Evolutionary conservation across 2,113 vertebrate genomes (phyloP), one percentile per base, ranked within the genome.

Genomic region (Paraplagusia blochii): DNA sequence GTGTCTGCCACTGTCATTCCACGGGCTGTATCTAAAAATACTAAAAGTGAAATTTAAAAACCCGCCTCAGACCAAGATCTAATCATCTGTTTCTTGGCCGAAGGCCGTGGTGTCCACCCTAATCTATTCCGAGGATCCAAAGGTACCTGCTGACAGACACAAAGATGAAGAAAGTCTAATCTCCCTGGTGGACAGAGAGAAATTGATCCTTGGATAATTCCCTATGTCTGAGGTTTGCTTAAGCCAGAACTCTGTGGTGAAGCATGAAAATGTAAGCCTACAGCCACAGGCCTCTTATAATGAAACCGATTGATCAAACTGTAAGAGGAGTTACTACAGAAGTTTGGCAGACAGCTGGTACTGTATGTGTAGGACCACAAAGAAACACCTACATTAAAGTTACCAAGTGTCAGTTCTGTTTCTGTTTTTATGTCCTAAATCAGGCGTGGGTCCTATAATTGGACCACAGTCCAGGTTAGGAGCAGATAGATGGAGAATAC

Each of bases 221-320:
- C 9, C 11, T n/a, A 53, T 63, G 63, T 48, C 4, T 51, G 40
- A 53, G 42, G 16, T 64, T 68, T 59, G 59, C 62, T 68, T 60
- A 60, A 51, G 69, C 43, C 11, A 13, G n/a, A 63, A 40, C 63
- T 50, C 35, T 55, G 18, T 36, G 36, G 13, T 9, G 34, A 9
- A 8, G 52, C 55, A 51, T 34, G 38, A 44, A 59, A 62, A 59
- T 52, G 11, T 72, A 56, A 57, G 54, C 47, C 45, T 17, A 53
- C 19, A 48, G 52, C 19, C 51, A 10, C 17, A 52, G 5, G 44
- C 58, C 11, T 60, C 5, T 14, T 44, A 52, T 74, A 48, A 74
- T 74, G 67, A 58, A 58, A 65, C 63, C 36, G 68, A 74, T 72
- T 54, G 62, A 80, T 77, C 55, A 53, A 40, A 55, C 36, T 61